Evolutionary conservation across 1,140 invertebrate species (phyloP), one percentile per base, ranked within the genome.

Genomic region (Dysdera silvatica): DNA sequence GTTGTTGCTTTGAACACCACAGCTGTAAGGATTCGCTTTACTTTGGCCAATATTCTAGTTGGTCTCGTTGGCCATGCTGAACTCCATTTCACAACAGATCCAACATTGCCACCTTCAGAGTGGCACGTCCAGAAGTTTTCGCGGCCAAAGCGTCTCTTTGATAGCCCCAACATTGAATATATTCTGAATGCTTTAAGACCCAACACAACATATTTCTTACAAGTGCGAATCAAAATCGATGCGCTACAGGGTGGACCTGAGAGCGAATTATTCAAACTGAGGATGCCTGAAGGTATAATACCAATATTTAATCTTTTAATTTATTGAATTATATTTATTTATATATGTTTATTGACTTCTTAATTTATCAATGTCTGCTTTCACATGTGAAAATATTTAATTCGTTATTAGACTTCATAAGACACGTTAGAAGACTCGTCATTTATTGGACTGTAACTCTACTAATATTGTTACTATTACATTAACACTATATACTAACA

Each of bases 111-210:
- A 23, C 51, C 61, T 8, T 65, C 61, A 23, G 67, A 73, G 2
- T 93, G 89, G 89, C 82, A 87, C 51, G 82, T 84, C 0, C 87
- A 91, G 80, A 84, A 88, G 14, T 90, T 91, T 71, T 87, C 88
- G 0, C 87, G 87, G n/a, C 85, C 68, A 84, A 18, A 84, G 86
- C 65, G 88, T 87, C 73, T 92, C 0, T 87, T 94, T 52, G 87
- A 87, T 3, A 90, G 87, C 5, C 83, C 85, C 10, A 86, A 89
- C 56, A 76, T 92, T 57, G 88, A 93, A 71, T 90, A 92, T 73
- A 83, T 89, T 67, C 72, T 93, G 18, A 80, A 82, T 12, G 83
- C 82, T 24, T 74, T 94, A n/a, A 81, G 85, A 70, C 84, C 90
- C 0, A 83, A 87, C 45, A 91, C 88, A 0, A 80, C 83, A 26